phyloP scores from a whole-genome alignment of 1,140 invertebrate genomes.

The Bombus impatiens region DNA sequence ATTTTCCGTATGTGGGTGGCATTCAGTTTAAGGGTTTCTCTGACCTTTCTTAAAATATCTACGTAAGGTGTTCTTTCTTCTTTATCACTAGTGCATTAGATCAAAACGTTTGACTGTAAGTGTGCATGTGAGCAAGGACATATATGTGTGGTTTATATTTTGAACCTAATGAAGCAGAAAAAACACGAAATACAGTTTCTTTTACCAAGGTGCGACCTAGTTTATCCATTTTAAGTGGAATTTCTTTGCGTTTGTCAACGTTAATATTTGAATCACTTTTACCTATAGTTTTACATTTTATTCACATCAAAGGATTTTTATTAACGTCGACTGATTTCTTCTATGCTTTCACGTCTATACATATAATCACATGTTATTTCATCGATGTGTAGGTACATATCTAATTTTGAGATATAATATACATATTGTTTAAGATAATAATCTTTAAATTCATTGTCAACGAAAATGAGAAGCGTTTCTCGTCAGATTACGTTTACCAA shows the following conservation, averaged over 20 bases:
- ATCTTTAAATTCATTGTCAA: background rate
- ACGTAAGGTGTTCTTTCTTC: background rate
- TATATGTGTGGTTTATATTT: slow-evolving; percentile 37
- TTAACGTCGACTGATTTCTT: background rate
- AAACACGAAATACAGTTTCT: slow-evolving; percentile 51
- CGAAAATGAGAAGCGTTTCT: background rate
- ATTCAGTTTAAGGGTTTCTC: background rate
- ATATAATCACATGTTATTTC: background rate
- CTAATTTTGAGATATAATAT: too few relatives aligned
- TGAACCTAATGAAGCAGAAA: slow-evolving; percentile 36
- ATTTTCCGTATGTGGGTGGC: background rate
- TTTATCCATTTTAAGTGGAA: slow-evolving; percentile 23
- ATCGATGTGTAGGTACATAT: too few relatives aligned
- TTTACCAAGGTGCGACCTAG: background rate
- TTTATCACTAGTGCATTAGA: background rate
- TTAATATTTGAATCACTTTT: background rate
- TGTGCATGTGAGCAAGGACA: background rate
- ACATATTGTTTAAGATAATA: too few relatives aligned
- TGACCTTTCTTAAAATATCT: background rate
- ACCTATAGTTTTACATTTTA: background rate
- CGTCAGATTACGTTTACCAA: background rate
- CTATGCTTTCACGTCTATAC: background rate
- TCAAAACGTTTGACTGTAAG: background rate
- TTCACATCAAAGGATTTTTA: background rate
- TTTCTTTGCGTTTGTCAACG: background rate